Conservation (phyloP, 2,113 vertebrate genomes). For the Glareola pratincola region DNA sequence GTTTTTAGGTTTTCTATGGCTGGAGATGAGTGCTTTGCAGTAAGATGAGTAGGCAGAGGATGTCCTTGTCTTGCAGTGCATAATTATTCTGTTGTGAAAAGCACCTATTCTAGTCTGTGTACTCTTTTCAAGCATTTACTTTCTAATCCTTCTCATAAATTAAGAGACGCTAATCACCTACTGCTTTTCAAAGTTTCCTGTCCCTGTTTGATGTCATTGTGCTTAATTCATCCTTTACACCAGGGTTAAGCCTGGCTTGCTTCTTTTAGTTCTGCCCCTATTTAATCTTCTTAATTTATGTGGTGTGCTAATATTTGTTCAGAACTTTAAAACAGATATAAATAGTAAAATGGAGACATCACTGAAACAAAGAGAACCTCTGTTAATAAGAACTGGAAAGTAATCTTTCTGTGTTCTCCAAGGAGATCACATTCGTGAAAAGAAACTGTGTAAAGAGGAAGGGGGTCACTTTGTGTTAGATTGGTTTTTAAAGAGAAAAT, state of each 20-base stretch:
- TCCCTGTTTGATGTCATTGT: constrained; percentile 19
- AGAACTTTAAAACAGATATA: not conserved
- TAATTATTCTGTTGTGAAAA: not conserved
- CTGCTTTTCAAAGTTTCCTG: not conserved
- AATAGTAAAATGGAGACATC: not conserved
- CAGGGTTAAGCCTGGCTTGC: not conserved
- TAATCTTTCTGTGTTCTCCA: not conserved
- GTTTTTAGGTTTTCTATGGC: not conserved
- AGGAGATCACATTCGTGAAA: not conserved
- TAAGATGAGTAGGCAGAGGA: not conserved
- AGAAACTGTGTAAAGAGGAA: not conserved
- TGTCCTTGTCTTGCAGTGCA: not conserved
- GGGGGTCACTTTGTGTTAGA: not conserved
- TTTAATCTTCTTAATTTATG: constrained; percentile 37
- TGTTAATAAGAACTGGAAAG: not conserved
- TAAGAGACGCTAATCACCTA: not conserved
- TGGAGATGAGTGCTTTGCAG: not conserved
- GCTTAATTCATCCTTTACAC: not conserved
- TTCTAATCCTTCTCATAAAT: constrained; percentile 28
- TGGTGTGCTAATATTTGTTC: not conserved
- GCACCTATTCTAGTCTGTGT: not conserved
- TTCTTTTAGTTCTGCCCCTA: not conserved
- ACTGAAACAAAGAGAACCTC: not conserved
- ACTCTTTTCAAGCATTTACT: not conserved
- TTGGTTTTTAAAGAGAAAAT: not conserved